A percentile compares a stretch with the other conserved stretches of the same genome.
Conservation (phyloP, 1,140 invertebrate species). For the Gryllus bimaculatus region DNA sequence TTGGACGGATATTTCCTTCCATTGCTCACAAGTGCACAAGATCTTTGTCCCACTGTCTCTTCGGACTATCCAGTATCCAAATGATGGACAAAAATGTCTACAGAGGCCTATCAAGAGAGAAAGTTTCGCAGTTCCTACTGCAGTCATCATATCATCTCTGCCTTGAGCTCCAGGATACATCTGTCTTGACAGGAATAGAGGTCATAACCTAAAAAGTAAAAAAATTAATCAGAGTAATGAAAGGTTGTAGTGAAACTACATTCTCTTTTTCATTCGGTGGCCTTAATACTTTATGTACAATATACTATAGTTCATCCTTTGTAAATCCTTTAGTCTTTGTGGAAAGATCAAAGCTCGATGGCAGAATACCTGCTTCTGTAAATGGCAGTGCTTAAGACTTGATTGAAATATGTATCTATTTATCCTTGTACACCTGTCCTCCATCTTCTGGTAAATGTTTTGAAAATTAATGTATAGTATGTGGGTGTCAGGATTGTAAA, state of each 20-base stretch:
- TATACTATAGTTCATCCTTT: constrained; percentile 8
- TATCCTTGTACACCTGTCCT: constrained; percentile 9
- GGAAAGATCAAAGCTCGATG: constrained; percentile 7
- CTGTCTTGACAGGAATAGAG: neutral
- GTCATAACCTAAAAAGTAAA: neutral
- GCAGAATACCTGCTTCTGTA: neutral
- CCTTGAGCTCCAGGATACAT: neutral
- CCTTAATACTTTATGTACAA: constrained; percentile 22
- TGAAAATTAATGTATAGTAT: constrained; percentile 14
- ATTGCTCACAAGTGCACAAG: neutral
- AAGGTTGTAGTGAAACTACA: constrained; percentile 19
- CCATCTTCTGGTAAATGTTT: constrained; percentile 12
- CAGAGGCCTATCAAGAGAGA: constrained; percentile 2
- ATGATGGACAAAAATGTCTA: neutral
- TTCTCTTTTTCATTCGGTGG: constrained; percentile 23
- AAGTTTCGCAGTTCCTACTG: neutral
- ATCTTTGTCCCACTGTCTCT: neutral
- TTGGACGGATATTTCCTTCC: neutral
- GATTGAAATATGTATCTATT: neutral
- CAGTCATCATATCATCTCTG: neutral
- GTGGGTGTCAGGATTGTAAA: constrained; percentile 17
- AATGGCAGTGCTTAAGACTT: neutral
- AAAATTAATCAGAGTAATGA: constrained; percentile 12
- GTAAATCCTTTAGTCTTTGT: constrained; percentile 2
- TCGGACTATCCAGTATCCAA: neutral